phyloP scores from a whole-genome alignment of 2,113 vertebrate species.

The Datnioides undecimradiatus region DNA sequence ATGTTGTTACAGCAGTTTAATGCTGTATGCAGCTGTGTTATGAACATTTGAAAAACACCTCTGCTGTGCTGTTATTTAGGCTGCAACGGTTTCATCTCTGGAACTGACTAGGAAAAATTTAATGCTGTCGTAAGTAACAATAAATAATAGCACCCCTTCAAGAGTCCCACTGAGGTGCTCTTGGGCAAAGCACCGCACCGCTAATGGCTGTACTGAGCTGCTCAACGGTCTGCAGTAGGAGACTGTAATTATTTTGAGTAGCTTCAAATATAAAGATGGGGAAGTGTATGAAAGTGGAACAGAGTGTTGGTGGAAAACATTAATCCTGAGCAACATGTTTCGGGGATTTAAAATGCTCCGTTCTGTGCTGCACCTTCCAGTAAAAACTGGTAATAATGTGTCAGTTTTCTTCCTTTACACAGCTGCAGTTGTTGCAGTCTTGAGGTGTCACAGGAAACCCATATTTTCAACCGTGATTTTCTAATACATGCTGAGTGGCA shows the following conservation, averaged over 20 bases:
- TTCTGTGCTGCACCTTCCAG: not conserved
- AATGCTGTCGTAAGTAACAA: not conserved
- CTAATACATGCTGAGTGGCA: not conserved
- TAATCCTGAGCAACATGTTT: conserved; percentile 21
- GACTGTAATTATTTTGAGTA: conserved; percentile 29
- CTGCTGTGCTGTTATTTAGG: not conserved
- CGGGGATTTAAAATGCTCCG: conserved; percentile 29
- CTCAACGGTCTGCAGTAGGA: conserved; percentile 9
- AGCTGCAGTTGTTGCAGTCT: not conserved
- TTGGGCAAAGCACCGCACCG: conserved; percentile 6
- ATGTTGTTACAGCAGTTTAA: not conserved
- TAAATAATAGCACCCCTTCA: conserved; percentile 13
- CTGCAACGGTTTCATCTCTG: not conserved
- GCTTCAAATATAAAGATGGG: conserved; percentile 14
- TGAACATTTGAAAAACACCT: not conserved
- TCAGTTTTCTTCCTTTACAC: not conserved
- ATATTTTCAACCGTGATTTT: not conserved
- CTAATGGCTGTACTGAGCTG: conserved; percentile 19
- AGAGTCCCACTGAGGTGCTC: conserved; percentile 15
- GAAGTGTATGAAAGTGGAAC: conserved; percentile 1
- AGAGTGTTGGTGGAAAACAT: conserved; percentile 27
- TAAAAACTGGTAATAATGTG: not conserved
- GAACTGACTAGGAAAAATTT: not conserved
- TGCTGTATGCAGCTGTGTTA: not conserved
- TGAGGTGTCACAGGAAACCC: not conserved